A percentile compares a stretch with the other conserved stretches of the same genome.
phyloP scores from a whole-genome alignment of 2,888 invertebrate species.

The Euproctis similis region DNA sequence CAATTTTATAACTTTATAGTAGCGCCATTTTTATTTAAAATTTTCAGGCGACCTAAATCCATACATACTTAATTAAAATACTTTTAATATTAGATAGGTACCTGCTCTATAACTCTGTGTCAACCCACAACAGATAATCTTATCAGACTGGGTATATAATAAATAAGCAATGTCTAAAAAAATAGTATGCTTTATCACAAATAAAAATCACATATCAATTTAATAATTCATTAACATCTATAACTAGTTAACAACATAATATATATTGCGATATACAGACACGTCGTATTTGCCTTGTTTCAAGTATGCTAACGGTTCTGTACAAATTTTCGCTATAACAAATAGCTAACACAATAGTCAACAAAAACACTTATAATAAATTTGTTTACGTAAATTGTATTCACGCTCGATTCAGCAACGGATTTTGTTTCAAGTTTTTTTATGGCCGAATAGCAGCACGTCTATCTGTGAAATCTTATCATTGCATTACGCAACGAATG shows the following conservation, averaged over 20 bases:
- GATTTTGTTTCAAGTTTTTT: constrained; percentile 30
- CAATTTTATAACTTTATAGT: no score
- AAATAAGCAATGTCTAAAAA: not conserved
- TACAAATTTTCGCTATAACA: constrained; percentile 12
- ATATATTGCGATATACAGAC: constrained; percentile 29
- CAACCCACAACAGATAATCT: no score
- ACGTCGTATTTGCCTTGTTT: constrained; percentile 18
- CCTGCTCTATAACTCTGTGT: no score
- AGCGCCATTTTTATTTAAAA: no score
- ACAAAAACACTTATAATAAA: constrained; percentile 23
- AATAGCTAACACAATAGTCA: constrained; percentile 22
- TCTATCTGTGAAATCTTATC: constrained; percentile 55
- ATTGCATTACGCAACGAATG: constrained; percentile 55
- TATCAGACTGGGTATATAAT: constrained; percentile 4
- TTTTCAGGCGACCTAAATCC: no score
- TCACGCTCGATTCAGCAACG: constrained; percentile 21
- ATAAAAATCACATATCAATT: constrained; percentile 29
- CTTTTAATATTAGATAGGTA: no score
- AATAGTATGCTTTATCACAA: constrained; percentile 4
- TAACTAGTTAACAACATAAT: constrained; percentile 66
- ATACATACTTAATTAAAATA: no score
- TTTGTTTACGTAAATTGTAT: no score
- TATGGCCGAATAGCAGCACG: constrained; percentile 27
- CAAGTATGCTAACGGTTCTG: constrained; percentile 6
- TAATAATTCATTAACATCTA: constrained; percentile 46